Base-by-base conservation (phyloP, 2,797 vertebrate genomes). In the Sebastiscus albofasciatus region DNA sequence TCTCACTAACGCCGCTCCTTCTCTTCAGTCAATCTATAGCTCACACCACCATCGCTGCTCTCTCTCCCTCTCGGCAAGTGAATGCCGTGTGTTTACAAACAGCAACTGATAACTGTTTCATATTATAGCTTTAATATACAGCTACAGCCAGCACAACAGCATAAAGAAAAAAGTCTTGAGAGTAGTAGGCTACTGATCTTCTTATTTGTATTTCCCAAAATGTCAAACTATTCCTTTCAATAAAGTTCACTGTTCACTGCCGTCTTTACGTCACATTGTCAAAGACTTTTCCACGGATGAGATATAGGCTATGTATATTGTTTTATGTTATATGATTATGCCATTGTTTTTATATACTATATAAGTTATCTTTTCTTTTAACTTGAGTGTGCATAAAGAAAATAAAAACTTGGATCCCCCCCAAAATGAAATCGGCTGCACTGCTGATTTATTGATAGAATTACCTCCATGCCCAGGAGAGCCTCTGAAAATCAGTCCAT, bases 361-460 rank as follows among this genome's bases (percentile, higher is more conserved):
- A n/a, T 22, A 1, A 14, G 42, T 52, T 24, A 2, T 36, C 8
- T 39, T 33, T 29, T 42, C 1, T 46, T 72, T 73, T 31, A 65
- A 46, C 16, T 58, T 42, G 14, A 64, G 10, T 20, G 20, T 52
- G 9, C 18, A 36, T 34, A 56, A 29, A 62, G 36, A 27, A 39
- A 56, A 73, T 20, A 24, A 27, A 34, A 55, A 73, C 3, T 6
- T 9, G 1, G 29, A 36, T 14, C 20, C 20, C 4, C 4, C 27
- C 31, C 0, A 3, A 26, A 29, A 13, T 61, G 2, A 26, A 24
- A 60, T 0, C 1, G 10, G 20, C 66, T 58, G 8, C 27, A 27
- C 16, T 26, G 6, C 24, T 74, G 61, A 77, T 79, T 83, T 65
- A 66, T 26, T 80, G 36, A 59, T 67, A 24, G 70, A 77, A 77